Evolutionary conservation across 2,888 invertebrate species (phyloP).

Genomic region (Drosophila testacea): DNA sequence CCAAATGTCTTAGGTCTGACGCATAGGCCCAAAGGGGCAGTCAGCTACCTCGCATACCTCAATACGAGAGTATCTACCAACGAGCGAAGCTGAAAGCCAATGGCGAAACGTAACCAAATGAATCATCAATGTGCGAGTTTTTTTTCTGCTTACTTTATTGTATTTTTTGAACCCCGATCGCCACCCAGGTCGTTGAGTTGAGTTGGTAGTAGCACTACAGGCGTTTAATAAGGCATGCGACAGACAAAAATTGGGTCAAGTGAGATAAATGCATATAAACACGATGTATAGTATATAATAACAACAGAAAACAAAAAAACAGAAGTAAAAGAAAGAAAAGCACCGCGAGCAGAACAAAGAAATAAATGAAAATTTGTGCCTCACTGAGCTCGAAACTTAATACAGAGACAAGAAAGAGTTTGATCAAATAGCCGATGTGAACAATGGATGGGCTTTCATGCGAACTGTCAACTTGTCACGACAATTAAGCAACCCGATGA

Average conservation of each 20-base stretch:
- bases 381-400: constrained; percentile 43
- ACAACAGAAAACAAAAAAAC: background rate
- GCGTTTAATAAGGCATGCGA: constrained; percentile 74
- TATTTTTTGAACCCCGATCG: constrained; percentile 35
- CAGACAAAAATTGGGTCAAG: constrained; percentile 69
- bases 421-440: constrained; percentile 29
- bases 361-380: constrained; percentile 50
- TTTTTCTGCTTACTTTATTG: background rate
- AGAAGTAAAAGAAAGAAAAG: constrained; percentile 43
- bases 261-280: constrained; percentile 70
- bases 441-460: constrained; percentile 78
- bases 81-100: constrained; percentile 23
- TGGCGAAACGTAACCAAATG: constrained; percentile 71
- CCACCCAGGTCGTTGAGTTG: constrained; percentile 61
- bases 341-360: constrained; percentile 41
- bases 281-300: constrained; percentile 23
- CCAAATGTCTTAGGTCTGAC: constrained; percentile 63
- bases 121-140: constrained; percentile 57
- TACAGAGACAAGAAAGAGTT: constrained; percentile 38
- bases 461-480: constrained; percentile 81
- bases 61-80: constrained; percentile 20
- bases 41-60: constrained; percentile 32
- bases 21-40: constrained; percentile 52
- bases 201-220: constrained; percentile 45
- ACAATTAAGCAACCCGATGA: constrained; percentile 77